Conservation (phyloP, 2,797 vertebrate species). For the Cryptoblepharus egeriae region DNA sequence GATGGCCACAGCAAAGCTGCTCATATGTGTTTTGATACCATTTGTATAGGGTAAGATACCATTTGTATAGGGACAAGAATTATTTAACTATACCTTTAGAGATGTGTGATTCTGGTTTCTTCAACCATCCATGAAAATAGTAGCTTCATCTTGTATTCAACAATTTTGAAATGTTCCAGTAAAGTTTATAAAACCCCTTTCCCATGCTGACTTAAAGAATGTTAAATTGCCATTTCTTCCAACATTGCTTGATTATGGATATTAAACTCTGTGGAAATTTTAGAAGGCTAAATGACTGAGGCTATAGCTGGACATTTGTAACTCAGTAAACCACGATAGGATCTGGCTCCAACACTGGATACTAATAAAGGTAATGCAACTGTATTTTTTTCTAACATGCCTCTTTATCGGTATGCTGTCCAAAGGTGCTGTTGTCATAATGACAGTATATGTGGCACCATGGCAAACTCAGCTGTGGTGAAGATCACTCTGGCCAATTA, state of each 20-base stretch:
- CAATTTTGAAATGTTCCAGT: not conserved
- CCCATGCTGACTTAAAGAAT: not conserved
- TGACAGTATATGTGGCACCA: not conserved
- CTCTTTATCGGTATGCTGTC: not conserved
- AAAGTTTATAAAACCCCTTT: not conserved
- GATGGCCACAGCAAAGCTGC: constrained; percentile 42
- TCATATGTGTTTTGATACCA: too few species aligned
- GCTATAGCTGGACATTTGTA: not conserved
- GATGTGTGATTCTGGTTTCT: not conserved
- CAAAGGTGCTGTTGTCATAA: not conserved
- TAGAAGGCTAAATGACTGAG: not conserved
- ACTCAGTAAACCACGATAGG: not conserved
- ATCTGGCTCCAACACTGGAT: not conserved
- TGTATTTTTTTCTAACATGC: not conserved
- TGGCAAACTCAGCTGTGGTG: not conserved
- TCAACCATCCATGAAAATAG: not conserved
- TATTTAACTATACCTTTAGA: not conserved
- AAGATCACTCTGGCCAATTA: not conserved
- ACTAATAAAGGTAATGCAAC: not conserved
- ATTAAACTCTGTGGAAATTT: not conserved
- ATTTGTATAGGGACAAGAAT: not conserved
- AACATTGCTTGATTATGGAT: not conserved
- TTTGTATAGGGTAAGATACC: not conserved
- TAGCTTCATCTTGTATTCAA: not conserved
- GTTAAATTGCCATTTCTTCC: not conserved